Percentiles rank a stretch among this genome's conserved stretches.
These are phyloP conservation scores for Molanna angustata DNA, from an alignment of 2,888 invertebrate genomes.

Conservation along the genomic window DNA sequence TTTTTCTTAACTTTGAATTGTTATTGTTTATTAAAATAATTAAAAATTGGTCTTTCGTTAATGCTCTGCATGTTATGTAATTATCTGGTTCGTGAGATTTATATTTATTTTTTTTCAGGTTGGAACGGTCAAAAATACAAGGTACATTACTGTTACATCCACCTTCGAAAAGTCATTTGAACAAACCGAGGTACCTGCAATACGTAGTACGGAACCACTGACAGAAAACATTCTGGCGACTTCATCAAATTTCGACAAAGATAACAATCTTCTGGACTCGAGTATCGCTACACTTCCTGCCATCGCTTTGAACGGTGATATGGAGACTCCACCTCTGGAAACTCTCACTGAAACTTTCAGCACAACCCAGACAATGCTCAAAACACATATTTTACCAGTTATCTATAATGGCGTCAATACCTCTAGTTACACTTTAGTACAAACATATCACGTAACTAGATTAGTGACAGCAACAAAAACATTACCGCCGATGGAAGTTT, in stretches of 20 bases:
- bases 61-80: too few relatives aligned
- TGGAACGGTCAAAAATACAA: slow-evolving; percentile 81
- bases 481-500: slow-evolving; percentile 81
- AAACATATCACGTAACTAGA: slow-evolving; percentile 84
- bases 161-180: slow-evolving; percentile 78
- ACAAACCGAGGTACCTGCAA: slow-evolving; percentile 52
- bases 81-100: too few relatives aligned
- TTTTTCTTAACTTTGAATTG: too few relatives aligned
- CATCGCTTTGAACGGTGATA: slow-evolving; percentile 70
- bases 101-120: slow-evolving; percentile 63
- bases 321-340: slow-evolving; percentile 83
- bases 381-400: slow-evolving; percentile 85
- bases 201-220: slow-evolving; percentile 68
- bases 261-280: slow-evolving; percentile 65
- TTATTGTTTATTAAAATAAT: too few relatives aligned
- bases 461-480: slow-evolving; percentile 90
- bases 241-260: slow-evolving; percentile 71
- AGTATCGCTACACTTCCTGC: slow-evolving; percentile 82
- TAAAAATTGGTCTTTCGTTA: too few relatives aligned
- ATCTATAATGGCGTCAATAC: slow-evolving; percentile 72
- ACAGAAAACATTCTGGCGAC: slow-evolving; percentile 86
- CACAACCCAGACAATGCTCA: slow-evolving; percentile 82
- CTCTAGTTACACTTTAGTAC: slow-evolving; percentile 76
- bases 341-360: slow-evolving; percentile 89
- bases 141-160: slow-evolving; percentile 84